phyloP scores from a whole-genome alignment of 92 coral and sea anemone genomes.

The Palythoa heliodiscus region DNA sequence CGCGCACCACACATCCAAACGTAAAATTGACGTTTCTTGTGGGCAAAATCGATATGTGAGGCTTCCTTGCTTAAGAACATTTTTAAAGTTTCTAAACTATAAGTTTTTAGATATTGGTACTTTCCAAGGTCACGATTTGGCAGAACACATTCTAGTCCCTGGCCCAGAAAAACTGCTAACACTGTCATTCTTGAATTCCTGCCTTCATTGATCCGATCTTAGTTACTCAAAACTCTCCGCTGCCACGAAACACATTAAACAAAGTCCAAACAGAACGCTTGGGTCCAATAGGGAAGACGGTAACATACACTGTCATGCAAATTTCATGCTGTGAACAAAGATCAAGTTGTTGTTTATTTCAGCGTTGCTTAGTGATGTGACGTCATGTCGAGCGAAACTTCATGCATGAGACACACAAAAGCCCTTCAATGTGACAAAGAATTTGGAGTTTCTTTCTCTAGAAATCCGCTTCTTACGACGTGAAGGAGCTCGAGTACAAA shows the following conservation, averaged over 20 bases:
- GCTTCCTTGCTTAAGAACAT: no score
- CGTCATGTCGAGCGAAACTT: slow-evolving; percentile 59
- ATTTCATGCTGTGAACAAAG: slow-evolving; percentile 37
- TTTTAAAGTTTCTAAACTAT: no score
- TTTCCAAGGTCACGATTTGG: no score
- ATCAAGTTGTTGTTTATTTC: slow-evolving; percentile 66
- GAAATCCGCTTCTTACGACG: neutral
- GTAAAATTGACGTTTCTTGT: no score
- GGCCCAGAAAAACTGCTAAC: no score
- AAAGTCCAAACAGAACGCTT: slow-evolving; percentile 32
- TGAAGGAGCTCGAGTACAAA: neutral
- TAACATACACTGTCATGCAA: slow-evolving; percentile 27
- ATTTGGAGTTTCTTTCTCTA: neutral
- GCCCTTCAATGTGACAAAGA: neutral
- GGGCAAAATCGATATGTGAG: no score
- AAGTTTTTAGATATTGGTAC: no score
- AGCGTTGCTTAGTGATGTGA: slow-evolving; percentile 69
- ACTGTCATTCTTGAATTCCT: no score
- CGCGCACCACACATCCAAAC: no score
- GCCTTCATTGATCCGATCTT: neutral
- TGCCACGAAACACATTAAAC: slow-evolving; percentile 54
- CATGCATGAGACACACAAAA: slow-evolving; percentile 15
- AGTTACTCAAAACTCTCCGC: slow-evolving; percentile 59
- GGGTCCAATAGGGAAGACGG: slow-evolving; percentile 17
- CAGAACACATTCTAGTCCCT: no score